Evolutionary conservation across 2,888 invertebrate species (phyloP), one percentile per base, ranked within the genome.

Genomic region (Mythimna pallens): DNA sequence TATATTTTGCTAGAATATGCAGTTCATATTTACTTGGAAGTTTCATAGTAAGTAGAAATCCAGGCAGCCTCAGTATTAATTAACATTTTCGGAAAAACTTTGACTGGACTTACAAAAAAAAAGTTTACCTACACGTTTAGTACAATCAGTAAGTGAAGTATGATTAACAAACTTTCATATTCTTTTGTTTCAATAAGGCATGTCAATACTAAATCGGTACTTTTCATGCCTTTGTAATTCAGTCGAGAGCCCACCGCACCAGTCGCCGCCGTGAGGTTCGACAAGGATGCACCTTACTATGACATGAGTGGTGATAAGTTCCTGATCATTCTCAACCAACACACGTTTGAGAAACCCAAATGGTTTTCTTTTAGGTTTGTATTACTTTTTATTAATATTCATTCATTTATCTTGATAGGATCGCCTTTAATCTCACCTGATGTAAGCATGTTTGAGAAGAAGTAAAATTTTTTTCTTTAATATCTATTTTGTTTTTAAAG

Each of bases 321-420:
- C 47, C 73, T 70, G 59, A 73, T 70, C n/a, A 73, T 70, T 73
- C n/a, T 70, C n/a, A 73, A 70, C 25, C 70, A 70, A 8, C 25
- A 70, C 36, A 58, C 0, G 9, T 70, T 70, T 25, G 4, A 74
- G 36, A 25, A 25, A 8, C 47, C 47, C 17, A 59, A 17, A n/a
- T n/a, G 57, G 47, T 47, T 7, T 47, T 20, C 17, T 70, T 70
- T 50, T 50, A 50, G n/a, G 70, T 70, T 58, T 36, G 70, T 70
- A 70, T 58, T 36, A 55, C 9, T 20, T 54, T 62, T 69, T 10
- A 3, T 3, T 43, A 43, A 43, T 43, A 43, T n/a, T 22, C 3
- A 36, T 61, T n/a, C 1, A 17, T 25, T 22, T 30, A 17, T 47
- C 5, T 47, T 20, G 17, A 47, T 47, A 47, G 17, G 52, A 9